Percentiles rank a stretch among this genome's conserved stretches.
Evolutionary conservation across 1,140 invertebrate genomes (phyloP).

Genomic region (Cepaea nemoralis): DNA sequence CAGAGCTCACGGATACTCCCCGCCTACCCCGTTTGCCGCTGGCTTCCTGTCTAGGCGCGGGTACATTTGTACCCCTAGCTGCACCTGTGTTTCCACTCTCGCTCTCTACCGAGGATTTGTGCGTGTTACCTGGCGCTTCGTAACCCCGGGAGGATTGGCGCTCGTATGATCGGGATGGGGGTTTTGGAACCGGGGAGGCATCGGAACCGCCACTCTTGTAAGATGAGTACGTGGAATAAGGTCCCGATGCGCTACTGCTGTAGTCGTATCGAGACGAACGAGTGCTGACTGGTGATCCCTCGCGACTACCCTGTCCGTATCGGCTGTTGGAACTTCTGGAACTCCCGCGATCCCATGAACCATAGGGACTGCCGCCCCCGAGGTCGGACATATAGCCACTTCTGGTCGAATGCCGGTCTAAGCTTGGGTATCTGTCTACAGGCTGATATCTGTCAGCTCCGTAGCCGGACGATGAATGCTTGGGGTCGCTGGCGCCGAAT

Average conservation of each 20-base stretch:
- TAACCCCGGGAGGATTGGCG: slow-evolving; percentile 47
- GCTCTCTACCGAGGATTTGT: slow-evolving; percentile 22
- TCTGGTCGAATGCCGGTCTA: slow-evolving; percentile 55
- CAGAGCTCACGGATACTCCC: slow-evolving; percentile 47
- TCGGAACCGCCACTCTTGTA: slow-evolving; percentile 58
- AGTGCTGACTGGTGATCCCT: slow-evolving; percentile 63
- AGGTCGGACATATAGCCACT: slow-evolving; percentile 69
- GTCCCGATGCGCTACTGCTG: slow-evolving; percentile 61
- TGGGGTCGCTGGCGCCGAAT: slow-evolving; percentile 42
- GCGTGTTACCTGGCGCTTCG: slow-evolving; percentile 45
- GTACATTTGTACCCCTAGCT: slow-evolving; percentile 36
- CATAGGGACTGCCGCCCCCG: slow-evolving; percentile 63
- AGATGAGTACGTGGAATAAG: slow-evolving; percentile 61
- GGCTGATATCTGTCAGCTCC: slow-evolving; percentile 35
- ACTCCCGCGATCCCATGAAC: slow-evolving; percentile 61
- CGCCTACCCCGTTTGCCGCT: slow-evolving; percentile 32
- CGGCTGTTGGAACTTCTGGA: slow-evolving; percentile 56
- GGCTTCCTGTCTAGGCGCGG: slow-evolving; percentile 34
- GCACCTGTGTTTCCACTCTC: slow-evolving; percentile 25
- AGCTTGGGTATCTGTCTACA: slow-evolving; percentile 52
- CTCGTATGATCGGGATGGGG: slow-evolving; percentile 49
- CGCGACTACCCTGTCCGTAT: slow-evolving; percentile 61
- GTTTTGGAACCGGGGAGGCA: slow-evolving; percentile 49
- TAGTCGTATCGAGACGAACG: slow-evolving; percentile 65
- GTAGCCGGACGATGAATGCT: slow-evolving; percentile 33